phyloP scores from a whole-genome alignment of 1,140 invertebrate species.

The Tetranychus urticae region DNA sequence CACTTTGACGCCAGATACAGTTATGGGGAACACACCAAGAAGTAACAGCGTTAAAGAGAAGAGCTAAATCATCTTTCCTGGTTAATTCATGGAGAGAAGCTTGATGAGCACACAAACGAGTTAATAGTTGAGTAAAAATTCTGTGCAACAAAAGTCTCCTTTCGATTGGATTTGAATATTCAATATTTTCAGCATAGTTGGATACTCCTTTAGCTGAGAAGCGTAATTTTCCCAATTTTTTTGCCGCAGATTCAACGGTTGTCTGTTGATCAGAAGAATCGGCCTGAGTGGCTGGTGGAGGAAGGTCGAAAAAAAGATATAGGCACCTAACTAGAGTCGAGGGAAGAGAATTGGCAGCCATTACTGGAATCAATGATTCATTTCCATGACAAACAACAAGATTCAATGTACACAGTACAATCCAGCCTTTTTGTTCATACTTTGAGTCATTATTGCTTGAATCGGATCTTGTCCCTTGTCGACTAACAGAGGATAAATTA shows the following conservation, averaged over 20 bases:
- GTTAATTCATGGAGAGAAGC: slow-evolving; percentile 86
- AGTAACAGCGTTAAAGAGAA: slow-evolving; percentile 88
- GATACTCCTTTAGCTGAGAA: background rate
- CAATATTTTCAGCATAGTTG: slow-evolving; percentile 10
- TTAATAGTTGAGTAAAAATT: slow-evolving; percentile 89
- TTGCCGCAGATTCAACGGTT: background rate
- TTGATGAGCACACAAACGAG: slow-evolving; percentile 67
- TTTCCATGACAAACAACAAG: slow-evolving; percentile 56
- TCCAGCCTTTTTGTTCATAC: slow-evolving; percentile 75
- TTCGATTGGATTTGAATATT: slow-evolving; percentile 40
- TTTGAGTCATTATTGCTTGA: slow-evolving; percentile 20
- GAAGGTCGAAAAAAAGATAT: slow-evolving; percentile 94
- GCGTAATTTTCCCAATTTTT: background rate
- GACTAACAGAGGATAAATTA: background rate
- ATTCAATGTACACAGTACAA: slow-evolving; percentile 72
- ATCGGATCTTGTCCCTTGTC: background rate
- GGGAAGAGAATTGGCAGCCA: slow-evolving; percentile 81
- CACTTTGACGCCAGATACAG: slow-evolving; percentile 83
- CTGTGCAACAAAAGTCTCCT: slow-evolving; percentile 76
- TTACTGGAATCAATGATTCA: slow-evolving; percentile 54
- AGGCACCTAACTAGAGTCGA: slow-evolving; percentile 95
- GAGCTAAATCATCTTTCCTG: slow-evolving; percentile 77
- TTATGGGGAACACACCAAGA: slow-evolving; percentile 78
- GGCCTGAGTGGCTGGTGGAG: slow-evolving; percentile 31
- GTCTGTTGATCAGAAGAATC: background rate